Conservation (phyloP, 2,797 vertebrate species). For the Pseudochaenichthys georgianus region DNA sequence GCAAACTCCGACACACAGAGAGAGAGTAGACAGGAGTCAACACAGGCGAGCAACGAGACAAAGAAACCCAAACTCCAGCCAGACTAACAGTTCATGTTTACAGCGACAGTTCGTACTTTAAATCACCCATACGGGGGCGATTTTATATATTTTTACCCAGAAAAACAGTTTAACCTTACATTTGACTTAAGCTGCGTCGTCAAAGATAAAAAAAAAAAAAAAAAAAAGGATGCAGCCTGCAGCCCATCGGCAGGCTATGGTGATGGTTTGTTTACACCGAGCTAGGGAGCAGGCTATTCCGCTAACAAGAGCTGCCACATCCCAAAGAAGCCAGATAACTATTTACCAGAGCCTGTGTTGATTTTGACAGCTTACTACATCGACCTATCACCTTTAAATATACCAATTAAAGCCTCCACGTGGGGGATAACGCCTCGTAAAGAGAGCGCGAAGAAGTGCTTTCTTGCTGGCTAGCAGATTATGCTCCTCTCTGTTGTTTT, state of each 20-base stretch:
- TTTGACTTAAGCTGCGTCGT: not conserved
- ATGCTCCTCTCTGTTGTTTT: conserved; percentile 73
- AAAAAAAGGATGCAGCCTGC: conserved; percentile 24
- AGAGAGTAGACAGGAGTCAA: conserved; percentile 39
- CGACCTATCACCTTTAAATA: conserved; percentile 4
- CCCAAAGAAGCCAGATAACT: conserved; percentile 65
- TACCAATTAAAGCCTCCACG: not conserved
- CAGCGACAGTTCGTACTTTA: conserved; percentile 33
- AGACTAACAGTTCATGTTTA: conserved; percentile 43
- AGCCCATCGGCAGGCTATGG: conserved; percentile 33
- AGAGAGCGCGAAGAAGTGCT: conserved; percentile 30
- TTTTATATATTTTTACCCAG: not conserved
- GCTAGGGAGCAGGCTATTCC: conserved; percentile 76
- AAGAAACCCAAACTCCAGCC: conserved; percentile 74
- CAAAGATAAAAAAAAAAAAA: not conserved
- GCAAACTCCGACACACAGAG: conserved; percentile 18
- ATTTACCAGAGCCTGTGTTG: conserved; percentile 16
- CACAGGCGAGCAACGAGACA: conserved; percentile 66
- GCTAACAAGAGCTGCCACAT: conserved; percentile 66
- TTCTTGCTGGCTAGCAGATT: conserved; percentile 66
- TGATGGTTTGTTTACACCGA: conserved; percentile 81
- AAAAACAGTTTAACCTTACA: not conserved
- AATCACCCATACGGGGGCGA: not conserved
- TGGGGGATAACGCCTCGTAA: not conserved
- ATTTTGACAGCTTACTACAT: conserved; percentile 63